Evolutionary conservation across 2,113 vertebrate genomes (phyloP), one percentile per base, ranked within the genome.

Genomic region (Ardeotis arabs): DNA sequence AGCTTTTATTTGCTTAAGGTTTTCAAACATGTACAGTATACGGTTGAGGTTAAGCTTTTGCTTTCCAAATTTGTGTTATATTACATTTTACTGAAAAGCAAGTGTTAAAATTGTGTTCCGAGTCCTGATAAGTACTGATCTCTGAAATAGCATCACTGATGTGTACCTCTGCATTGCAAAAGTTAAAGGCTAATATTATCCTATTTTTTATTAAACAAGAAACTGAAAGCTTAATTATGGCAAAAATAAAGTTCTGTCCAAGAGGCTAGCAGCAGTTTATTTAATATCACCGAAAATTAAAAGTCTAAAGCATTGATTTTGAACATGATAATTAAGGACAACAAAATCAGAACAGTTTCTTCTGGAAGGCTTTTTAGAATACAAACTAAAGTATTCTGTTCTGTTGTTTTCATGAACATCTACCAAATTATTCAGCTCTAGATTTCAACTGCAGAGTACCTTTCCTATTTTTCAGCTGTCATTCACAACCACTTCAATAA

Each of bases 111-210:
- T 79, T 56, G 55, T 90, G 90, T 88, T 95, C 55, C 97, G 95
- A 77, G 96, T 95, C 67, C 67, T 80, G 74, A 93, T 35, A 87
- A 97, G 97, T 45, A 93, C 80, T 7, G 96, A 94, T 45, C 96
- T 95, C 69, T 60, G 41, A n/a, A 96, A 87, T 56, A 55, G 85
- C 93, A 59, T 89, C 95, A 84, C 81, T 73, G 86, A n/a, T 58
- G 68, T 6, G 12, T 64, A 73, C 15, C 53, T n/a, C 63, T 8
- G 69, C 10, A 27, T 1, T 37, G 56, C 10, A 58, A 72, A 47
- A 91, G 52, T 44, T 73, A 73, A 89, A 92, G 58, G 60, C 29
- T 84, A 66, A 20, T n/a, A 84, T 76, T 77, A 95, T 44, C 37
- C 29, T 23, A 76, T 60, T 74, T 88, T 77, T 81, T 82, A 60